phyloP scores from a whole-genome alignment of 2,113 vertebrate species.

The Bothrops jararaca region DNA sequence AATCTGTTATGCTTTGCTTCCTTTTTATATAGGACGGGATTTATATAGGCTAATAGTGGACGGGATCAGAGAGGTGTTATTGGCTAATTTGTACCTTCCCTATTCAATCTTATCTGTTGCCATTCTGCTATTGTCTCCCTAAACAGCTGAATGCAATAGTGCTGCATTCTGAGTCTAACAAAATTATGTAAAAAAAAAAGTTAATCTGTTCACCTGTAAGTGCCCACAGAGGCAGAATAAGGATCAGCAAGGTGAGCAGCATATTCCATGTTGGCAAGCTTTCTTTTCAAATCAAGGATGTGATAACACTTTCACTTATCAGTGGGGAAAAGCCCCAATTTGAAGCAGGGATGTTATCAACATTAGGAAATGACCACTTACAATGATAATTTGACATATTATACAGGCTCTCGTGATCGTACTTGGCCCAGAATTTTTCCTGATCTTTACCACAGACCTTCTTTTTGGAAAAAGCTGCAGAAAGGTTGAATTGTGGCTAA shows the following conservation, averaged over 20 bases:
- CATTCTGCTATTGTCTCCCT: background rate
- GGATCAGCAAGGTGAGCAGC: background rate
- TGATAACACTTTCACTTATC: background rate
- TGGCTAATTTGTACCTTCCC: background rate
- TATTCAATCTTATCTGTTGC: background rate
- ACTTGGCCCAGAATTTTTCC: background rate
- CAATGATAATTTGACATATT: background rate
- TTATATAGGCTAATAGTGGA: background rate
- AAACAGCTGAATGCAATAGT: background rate
- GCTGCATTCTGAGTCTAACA: background rate
- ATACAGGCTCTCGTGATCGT: background rate
- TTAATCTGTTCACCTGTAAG: background rate
- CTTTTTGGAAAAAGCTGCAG: background rate
- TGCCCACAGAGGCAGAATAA: background rate
- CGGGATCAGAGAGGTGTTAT: background rate
- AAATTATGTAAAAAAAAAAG: background rate
- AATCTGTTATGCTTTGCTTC: background rate
- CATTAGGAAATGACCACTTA: background rate
- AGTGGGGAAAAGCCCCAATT: background rate
- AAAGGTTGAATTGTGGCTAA: background rate
- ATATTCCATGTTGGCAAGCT: background rate
- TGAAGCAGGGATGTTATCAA: background rate
- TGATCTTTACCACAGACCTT: background rate
- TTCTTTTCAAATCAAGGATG: background rate
- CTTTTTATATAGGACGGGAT: background rate